A percentile compares a stretch with the other conserved stretches of the same genome.
Conservation (phyloP, 2,113 vertebrate species). For the Tinamus guttatus region DNA sequence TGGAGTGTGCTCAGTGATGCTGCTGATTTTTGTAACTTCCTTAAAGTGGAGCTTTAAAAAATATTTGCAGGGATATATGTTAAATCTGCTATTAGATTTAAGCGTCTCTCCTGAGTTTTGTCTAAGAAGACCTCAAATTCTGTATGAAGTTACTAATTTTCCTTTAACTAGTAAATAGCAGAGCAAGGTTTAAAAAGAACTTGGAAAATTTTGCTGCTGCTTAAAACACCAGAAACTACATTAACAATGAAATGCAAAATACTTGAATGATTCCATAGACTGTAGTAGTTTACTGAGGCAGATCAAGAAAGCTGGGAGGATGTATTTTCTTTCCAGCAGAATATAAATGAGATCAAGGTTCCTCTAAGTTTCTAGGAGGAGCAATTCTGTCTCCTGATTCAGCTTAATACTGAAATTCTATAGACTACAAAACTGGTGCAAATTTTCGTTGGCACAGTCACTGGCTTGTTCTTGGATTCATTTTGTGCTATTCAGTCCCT, state of each 20-base stretch:
- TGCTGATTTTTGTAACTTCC: not conserved
- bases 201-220: not conserved
- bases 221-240: not conserved
- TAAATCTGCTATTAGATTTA: not conserved
- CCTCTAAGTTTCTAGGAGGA: conserved; percentile 39
- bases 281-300: not conserved
- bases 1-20: not conserved
- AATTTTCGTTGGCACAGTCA: conserved; percentile 36
- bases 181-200: not conserved
- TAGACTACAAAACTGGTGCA: conserved; percentile 15
- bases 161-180: not conserved
- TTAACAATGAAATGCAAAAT: not conserved
- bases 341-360: conserved; percentile 25
- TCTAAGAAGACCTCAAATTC: not conserved
- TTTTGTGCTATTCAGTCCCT: conserved; percentile 6
- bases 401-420: conserved; percentile 49
- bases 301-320: conserved; percentile 44
- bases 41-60: not conserved
- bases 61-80: not conserved
- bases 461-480: conserved; percentile 43
- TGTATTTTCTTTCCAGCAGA: conserved; percentile 24
- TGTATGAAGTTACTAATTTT: not conserved
- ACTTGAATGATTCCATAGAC: not conserved
- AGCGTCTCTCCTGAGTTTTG: not conserved
- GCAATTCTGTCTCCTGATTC: conserved; percentile 40